These are phyloP conservation scores for Amazona finschi DNA, from an alignment of 2,797 vertebrate genomes.

Conservation along the genomic window DNA sequence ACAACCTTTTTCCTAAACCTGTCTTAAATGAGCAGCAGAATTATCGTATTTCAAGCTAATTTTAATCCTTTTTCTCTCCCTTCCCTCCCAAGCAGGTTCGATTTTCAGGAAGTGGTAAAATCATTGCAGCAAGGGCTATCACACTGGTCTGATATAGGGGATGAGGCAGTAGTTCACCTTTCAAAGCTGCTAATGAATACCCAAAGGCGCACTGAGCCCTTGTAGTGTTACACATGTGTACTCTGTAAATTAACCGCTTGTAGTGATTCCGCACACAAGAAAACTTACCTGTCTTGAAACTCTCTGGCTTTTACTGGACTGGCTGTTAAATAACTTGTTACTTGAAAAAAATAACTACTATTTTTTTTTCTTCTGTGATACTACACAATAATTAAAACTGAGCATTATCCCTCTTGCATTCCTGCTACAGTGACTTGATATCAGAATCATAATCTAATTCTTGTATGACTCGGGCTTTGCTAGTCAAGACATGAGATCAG, in stretches of 20 bases:
- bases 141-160: neutral
- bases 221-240: neutral
- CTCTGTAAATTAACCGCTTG: neutral
- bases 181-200: neutral
- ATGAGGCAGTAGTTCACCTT: neutral
- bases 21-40: neutral
- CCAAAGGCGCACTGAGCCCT: neutral
- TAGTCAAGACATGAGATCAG: neutral
- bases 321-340: neutral
- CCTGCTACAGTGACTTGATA: neutral
- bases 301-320: neutral
- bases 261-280: neutral
- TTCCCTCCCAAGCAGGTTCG: neutral
- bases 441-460: neutral
- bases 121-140: neutral
- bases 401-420: neutral
- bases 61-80: neutral
- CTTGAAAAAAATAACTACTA: neutral
- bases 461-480: neutral
- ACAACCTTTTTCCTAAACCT: neutral
- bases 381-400: fast-evolving
- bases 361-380: neutral
- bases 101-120: neutral
- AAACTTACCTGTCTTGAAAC: neutral
- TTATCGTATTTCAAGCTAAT: neutral